These are phyloP conservation scores for Liodrosophila aerea DNA, from an alignment of 2,888 invertebrate species.

Conservation along the genomic window DNA sequence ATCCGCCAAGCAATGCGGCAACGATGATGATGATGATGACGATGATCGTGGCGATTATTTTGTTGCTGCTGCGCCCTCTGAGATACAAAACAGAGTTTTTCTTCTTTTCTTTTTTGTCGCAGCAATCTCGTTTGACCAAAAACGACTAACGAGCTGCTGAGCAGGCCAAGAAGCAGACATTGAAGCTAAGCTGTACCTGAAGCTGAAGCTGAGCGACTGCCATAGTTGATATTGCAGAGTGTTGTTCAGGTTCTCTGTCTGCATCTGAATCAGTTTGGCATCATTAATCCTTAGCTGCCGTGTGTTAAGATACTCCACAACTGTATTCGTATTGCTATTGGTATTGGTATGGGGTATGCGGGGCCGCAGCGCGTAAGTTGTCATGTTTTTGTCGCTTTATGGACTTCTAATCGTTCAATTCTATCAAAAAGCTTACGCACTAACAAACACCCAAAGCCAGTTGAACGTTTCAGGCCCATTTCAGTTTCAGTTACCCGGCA, in stretches of 20 bases:
- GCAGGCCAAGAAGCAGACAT: slow-evolving; percentile 31
- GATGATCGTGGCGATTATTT: slow-evolving; percentile 75
- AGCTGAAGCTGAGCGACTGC: slow-evolving; percentile 66
- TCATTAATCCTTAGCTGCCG: slow-evolving; percentile 78
- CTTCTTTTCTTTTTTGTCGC: slow-evolving; percentile 49
- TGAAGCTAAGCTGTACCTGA: neutral
- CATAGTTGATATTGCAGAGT: slow-evolving; percentile 64
- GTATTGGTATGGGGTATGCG: slow-evolving; percentile 49
- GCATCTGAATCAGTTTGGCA: slow-evolving; percentile 61
- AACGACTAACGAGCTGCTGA: slow-evolving; percentile 80
- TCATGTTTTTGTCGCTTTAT: slow-evolving; percentile 83
- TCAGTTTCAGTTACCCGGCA: slow-evolving; percentile 56
- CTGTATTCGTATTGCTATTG: slow-evolving; percentile 22
- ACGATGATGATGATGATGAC: slow-evolving; percentile 39
- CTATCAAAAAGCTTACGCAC: slow-evolving; percentile 83
- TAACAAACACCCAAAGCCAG: slow-evolving; percentile 79
- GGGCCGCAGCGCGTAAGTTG: slow-evolving; percentile 74
- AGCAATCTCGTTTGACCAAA: slow-evolving; percentile 66
- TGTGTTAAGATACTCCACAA: slow-evolving; percentile 28
- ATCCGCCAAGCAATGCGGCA: slow-evolving; percentile 70
- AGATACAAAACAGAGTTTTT: slow-evolving; percentile 47
- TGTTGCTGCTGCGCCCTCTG: slow-evolving; percentile 56
- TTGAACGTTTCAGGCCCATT: slow-evolving; percentile 54
- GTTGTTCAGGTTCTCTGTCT: slow-evolving; percentile 3
- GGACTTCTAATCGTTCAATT: slow-evolving; percentile 83